Conservation (phyloP, 2,888 invertebrate species). For the Coelinius sp. region DNA sequence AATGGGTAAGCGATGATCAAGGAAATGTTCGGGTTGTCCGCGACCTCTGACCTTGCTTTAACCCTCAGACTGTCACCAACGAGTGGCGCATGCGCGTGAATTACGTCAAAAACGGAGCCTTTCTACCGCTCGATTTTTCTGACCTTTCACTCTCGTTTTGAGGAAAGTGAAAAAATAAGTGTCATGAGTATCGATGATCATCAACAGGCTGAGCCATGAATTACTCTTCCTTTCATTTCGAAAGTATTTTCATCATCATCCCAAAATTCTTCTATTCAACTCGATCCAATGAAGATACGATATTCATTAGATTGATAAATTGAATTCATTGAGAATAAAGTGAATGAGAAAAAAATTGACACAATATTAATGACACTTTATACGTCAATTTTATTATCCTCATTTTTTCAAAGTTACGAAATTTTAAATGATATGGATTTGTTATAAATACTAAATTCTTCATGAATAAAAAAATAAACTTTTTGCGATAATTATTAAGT, state of each 20-base stretch:
- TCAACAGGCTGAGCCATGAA: too few relatives aligned
- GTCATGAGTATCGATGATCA: too few relatives aligned
- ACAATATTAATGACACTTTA: neutral
- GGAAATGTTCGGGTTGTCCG: conserved; percentile 32
- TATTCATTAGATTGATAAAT: neutral
- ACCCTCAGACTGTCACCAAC: neutral
- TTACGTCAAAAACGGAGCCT: neutral
- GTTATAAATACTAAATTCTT: neutral
- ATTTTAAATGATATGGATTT: neutral
- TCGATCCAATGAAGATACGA: neutral
- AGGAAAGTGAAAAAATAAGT: neutral
- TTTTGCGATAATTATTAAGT: neutral
- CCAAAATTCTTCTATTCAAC: too few relatives aligned
- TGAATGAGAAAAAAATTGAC: too few relatives aligned
- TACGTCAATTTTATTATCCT: neutral
- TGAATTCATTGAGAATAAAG: neutral
- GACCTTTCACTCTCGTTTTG: conserved; percentile 2
- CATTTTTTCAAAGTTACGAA: neutral
- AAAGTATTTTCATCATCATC: too few relatives aligned
- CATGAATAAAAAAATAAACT: neutral
- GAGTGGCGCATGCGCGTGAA: neutral
- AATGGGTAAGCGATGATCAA: conserved; percentile 14
- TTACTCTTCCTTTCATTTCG: too few relatives aligned
- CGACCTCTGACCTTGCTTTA: conserved; percentile 52
- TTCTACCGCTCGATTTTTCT: neutral